A percentile compares a stretch with the other conserved stretches of the same genome.
These are phyloP conservation scores for Drosophila repleta DNA, from an alignment of 1,140 invertebrate genomes.

Conservation along the genomic window DNA sequence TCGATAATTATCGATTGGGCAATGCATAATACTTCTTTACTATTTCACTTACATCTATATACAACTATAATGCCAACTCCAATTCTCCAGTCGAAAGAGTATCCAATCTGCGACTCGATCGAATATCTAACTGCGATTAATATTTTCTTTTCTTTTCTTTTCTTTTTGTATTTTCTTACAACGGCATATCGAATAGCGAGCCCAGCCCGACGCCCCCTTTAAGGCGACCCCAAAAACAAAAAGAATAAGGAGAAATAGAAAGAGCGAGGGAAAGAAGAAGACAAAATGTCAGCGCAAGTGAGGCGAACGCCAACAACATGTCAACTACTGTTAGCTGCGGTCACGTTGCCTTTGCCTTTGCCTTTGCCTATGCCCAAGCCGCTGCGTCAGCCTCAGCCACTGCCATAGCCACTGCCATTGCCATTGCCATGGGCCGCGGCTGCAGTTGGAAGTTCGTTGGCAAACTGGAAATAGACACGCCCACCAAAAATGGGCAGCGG, in stretches of 20 bases:
- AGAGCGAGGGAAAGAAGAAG: slow-evolving; percentile 2
- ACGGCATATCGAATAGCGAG: slow-evolving; percentile 28
- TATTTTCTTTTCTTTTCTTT: no score
- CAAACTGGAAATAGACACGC: slow-evolving; percentile 50
- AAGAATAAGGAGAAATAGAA: background rate
- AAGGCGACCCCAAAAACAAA: slow-evolving; percentile 21
- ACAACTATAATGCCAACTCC: no score
- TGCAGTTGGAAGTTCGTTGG: slow-evolving; percentile 16
- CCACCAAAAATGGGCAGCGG: slow-evolving; percentile 67
- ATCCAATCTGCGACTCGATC: background rate
- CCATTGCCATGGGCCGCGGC: slow-evolving; percentile 18
- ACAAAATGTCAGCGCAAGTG: slow-evolving; percentile 7
- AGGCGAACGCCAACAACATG: slow-evolving; percentile 64
- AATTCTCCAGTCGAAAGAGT: no score
- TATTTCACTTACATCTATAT: no score
- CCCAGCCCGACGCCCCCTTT: slow-evolving; percentile 22
- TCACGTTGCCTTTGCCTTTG: slow-evolving; percentile 52
- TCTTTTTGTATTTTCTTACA: background rate
- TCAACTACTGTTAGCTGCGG: slow-evolving; percentile 77
- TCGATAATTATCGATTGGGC: no score
- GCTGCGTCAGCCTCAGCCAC: slow-evolving; percentile 23
- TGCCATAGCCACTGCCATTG: slow-evolving; percentile 23
- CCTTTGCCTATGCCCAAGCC: background rate
- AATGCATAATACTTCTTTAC: no score
- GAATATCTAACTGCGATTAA: background rate